These are phyloP conservation scores for Tiphia femorata DNA, from an alignment of 2,888 invertebrate genomes.

Conservation along the genomic window DNA sequence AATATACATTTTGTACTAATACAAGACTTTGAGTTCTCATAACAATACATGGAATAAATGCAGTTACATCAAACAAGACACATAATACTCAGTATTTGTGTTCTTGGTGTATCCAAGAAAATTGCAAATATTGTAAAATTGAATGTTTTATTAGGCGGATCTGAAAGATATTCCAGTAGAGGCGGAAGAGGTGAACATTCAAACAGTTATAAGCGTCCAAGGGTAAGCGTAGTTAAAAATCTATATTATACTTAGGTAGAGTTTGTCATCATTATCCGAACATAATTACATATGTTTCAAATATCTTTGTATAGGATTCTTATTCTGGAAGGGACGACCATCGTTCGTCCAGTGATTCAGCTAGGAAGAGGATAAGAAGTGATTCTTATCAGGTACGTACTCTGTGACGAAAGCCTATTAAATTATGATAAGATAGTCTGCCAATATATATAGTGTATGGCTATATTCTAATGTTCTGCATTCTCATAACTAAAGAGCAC, in stretches of 20 bases:
- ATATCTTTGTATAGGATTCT: slow-evolving; percentile 50
- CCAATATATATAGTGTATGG: slow-evolving; percentile 23
- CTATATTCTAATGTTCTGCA: slow-evolving; percentile 32
- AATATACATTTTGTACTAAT: too few relatives aligned
- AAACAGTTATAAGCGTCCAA: slow-evolving; percentile 61
- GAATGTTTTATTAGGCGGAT: slow-evolving; percentile 40
- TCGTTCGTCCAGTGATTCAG: slow-evolving; percentile 61
- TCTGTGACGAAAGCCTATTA: slow-evolving; percentile 8
- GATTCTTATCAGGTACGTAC: slow-evolving; percentile 65
- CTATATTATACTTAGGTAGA: not conserved
- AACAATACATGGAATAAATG: too few relatives aligned
- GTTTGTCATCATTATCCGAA: not conserved
- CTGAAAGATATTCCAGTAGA: slow-evolving; percentile 62
- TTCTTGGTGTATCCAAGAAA: not conserved
- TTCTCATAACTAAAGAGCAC: slow-evolving; percentile 30
- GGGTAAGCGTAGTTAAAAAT: slow-evolving; percentile 46
- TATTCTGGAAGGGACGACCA: slow-evolving; percentile 63
- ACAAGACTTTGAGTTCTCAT: too few relatives aligned
- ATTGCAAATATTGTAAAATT: not conserved
- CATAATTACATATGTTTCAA: not conserved
- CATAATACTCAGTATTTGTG: not conserved
- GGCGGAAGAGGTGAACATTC: slow-evolving; percentile 62
- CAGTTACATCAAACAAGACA: too few relatives aligned
- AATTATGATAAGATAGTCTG: slow-evolving; percentile 7
- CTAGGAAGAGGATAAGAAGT: slow-evolving; percentile 61